Evolutionary conservation across 2,797 vertebrate species (phyloP).

Genomic region (Ibycter americanus): DNA sequence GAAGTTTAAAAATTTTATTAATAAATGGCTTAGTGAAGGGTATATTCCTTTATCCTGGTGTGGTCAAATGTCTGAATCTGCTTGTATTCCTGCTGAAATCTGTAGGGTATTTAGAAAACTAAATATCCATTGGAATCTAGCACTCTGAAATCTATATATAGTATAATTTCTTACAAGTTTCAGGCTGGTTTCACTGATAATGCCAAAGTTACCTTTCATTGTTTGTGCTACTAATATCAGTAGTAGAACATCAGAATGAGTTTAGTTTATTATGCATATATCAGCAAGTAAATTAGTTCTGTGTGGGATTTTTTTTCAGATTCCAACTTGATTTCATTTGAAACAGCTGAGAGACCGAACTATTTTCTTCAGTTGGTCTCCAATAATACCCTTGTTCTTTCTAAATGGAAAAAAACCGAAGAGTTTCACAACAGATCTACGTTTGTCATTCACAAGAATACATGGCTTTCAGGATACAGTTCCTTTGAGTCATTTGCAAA

Average conservation of each 20-base stretch:
- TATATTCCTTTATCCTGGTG: not conserved
- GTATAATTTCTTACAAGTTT: not conserved
- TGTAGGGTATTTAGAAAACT: not conserved
- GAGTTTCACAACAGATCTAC: conserved; percentile 87
- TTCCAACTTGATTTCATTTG: conserved; percentile 87
- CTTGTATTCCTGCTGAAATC: not conserved
- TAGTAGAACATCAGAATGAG: not conserved
- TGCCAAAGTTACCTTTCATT: not conserved
- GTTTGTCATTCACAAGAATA: conserved; percentile 88
- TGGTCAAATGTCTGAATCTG: not conserved
- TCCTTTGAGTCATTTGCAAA: conserved; percentile 89
- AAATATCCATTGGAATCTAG: not conserved
- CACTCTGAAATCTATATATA: not conserved
- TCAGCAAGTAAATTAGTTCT: not conserved
- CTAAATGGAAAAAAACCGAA: conserved; percentile 84
- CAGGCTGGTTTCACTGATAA: not conserved
- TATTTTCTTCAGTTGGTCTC: conserved; percentile 83
- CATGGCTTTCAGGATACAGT: conserved; percentile 86
- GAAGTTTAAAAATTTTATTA: not conserved
- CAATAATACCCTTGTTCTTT: conserved; percentile 80
- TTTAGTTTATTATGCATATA: not conserved
- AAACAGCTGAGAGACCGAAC: conserved; percentile 90
- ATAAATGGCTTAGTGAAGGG: not conserved
- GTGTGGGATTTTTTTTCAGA: conserved; percentile 75
- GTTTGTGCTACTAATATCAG: not conserved